Base-by-base conservation (phyloP, 2,888 invertebrate genomes). In the Hyalella azteca region DNA sequence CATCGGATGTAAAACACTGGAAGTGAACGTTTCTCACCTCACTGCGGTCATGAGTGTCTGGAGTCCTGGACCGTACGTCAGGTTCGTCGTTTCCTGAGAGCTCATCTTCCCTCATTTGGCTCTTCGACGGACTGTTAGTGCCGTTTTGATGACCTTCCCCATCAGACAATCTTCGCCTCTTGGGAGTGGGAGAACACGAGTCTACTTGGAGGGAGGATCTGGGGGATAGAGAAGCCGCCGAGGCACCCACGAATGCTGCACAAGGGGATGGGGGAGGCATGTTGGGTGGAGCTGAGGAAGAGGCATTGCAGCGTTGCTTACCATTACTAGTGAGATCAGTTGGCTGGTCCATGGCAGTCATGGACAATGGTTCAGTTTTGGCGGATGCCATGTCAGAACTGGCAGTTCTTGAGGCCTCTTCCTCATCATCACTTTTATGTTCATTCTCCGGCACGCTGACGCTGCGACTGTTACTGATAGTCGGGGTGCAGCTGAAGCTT, bases 91-190 rank as follows among this genome's bases (percentile, higher is more conserved):
- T 54, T 54, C 54, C n/a, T 54, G 9, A 22, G 54, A 26, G 26
- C 26, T 29, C 54, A 54, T 54, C 54, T 22, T 54, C 54, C 54
- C 54, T 54, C 26, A 54, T 22, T 54, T 54, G 26, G 54, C 26
- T 22, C 54, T 54, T 22, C 29, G 66, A 36, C 9, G 32, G 36
- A 32, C n/a, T 19, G 39, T 32, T 4, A 1, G 39, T 36, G 15
- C 66, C 66, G 29, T 66, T 66, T 36, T 32, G 36, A 29, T 32
- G 66, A 36, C 29, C 29, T 4, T 36, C 36, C 11, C 45, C 45
- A 15, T 66, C 66, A 9, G 82, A 82, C 48, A 78, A 73, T 26
- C 79, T 76, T 36, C 78, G 78, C 50, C 78, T 49, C 49, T 82
- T 82, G 73, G 73, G 80, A 22, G 40, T 78, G 7, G 82, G 82